phyloP scores from a whole-genome alignment of 2,797 vertebrate species.

The Streptopelia turtur region DNA sequence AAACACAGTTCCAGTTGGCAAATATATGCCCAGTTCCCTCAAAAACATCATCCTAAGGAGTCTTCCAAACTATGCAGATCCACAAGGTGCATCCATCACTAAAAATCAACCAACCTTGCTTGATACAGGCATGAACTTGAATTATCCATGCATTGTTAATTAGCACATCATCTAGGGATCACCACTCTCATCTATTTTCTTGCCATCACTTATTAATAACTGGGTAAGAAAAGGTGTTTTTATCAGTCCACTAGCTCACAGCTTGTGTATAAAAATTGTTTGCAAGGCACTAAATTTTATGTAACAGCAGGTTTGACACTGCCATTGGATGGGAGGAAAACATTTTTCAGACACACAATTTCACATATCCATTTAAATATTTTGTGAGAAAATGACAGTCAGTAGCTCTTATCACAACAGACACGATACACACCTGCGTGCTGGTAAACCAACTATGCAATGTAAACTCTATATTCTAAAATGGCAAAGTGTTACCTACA shows the following conservation, averaged over 20 bases:
- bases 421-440: slow-evolving; percentile 25
- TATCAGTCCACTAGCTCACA: not conserved
- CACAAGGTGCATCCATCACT: not conserved
- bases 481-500: slow-evolving; percentile 33
- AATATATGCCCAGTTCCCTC: not conserved
- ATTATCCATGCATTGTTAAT: not conserved
- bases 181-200: not conserved
- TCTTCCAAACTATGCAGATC: not conserved
- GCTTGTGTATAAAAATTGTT: not conserved
- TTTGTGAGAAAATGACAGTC: slow-evolving; percentile 53
- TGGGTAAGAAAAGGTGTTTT: not conserved
- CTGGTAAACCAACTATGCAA: slow-evolving; percentile 17
- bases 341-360: slow-evolving; percentile 29
- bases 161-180: not conserved
- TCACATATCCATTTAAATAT: slow-evolving; percentile 51
- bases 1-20: not conserved
- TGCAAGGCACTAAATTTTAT: not conserved
- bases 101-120: not conserved
- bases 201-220: not conserved
- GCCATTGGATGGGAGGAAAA: not conserved
- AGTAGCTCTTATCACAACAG: slow-evolving; percentile 49
- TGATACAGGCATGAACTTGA: not conserved
- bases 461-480: not conserved
- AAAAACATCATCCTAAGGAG: not conserved
- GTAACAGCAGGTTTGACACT: not conserved